phyloP scores from a whole-genome alignment of 1,140 invertebrate genomes.

The Diuraphis noxia region DNA sequence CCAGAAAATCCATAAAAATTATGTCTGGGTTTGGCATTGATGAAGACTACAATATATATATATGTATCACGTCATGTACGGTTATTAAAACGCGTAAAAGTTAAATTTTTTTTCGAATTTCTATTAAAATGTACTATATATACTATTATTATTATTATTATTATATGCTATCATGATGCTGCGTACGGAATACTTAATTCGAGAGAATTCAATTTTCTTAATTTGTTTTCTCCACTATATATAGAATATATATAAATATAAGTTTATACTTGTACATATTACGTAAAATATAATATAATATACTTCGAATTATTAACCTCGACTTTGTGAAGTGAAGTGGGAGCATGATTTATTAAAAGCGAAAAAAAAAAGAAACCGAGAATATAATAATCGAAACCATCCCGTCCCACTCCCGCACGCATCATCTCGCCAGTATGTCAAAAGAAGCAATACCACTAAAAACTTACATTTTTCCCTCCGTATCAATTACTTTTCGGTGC shows the following conservation, averaged over 20 bases:
- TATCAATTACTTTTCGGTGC: slow-evolving; percentile 52
- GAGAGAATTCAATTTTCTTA: slow-evolving; percentile 38
- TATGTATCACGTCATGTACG: too few species aligned
- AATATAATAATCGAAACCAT: slow-evolving; percentile 48
- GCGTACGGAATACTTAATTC: not conserved
- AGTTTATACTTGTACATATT: not conserved
- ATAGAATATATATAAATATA: not conserved
- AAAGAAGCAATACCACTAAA: slow-evolving; percentile 53
- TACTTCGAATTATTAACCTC: slow-evolving; percentile 23
- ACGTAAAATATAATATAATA: not conserved
- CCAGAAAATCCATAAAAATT: not conserved
- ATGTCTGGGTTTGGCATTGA: not conserved
- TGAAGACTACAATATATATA: not conserved
- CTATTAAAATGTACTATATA: not conserved
- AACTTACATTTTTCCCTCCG: slow-evolving; percentile 48
- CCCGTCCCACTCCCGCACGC: not conserved
- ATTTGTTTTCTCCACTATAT: slow-evolving; percentile 8
- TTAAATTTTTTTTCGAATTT: not conserved
- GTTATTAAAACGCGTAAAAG: not conserved
- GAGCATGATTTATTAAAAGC: slow-evolving; percentile 51
- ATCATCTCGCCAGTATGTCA: slow-evolving; percentile 18
- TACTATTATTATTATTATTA: not conserved
- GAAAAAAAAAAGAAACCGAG: slow-evolving; percentile 4
- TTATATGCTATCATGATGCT: not conserved
- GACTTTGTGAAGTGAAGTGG: slow-evolving; percentile 36